phyloP scores from a whole-genome alignment of 2,113 vertebrate species.

The Spilogale gracilis region DNA sequence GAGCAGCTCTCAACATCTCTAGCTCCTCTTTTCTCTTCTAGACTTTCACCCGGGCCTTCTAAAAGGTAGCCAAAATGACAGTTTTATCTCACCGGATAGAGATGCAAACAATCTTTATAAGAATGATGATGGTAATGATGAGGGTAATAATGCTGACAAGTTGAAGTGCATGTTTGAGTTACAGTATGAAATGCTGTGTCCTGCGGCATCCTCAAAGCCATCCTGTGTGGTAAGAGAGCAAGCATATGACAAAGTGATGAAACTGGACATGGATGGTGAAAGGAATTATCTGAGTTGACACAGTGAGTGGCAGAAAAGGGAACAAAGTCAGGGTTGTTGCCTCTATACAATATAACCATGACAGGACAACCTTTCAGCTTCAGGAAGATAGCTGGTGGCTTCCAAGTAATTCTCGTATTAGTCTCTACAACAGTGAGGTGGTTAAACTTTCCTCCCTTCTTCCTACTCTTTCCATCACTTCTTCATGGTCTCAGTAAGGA shows the following conservation, averaged over 20 bases:
- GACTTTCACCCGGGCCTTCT: neutral
- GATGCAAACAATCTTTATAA: neutral
- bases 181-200: neutral
- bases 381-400: neutral
- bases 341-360: fast-evolving
- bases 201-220: neutral
- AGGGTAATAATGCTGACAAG: neutral
- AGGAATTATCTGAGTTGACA: neutral
- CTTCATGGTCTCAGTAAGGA: neutral
- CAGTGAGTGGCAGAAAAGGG: neutral
- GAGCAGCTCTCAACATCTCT: neutral
- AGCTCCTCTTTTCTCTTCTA: neutral
- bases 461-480: neutral
- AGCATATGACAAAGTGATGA: neutral
- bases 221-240: neutral
- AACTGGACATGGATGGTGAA: neutral
- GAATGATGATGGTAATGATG: neutral
- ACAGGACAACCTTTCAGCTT: fast-evolving
- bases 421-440: neutral
- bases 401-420: neutral
- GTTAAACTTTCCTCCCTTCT: neutral
- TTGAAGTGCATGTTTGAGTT: neutral
- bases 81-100: neutral
- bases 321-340: neutral
- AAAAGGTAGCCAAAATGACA: neutral